Evolutionary conservation across 1,140 invertebrate genomes (phyloP).

Genomic region (Cherax quadricarinatus): DNA sequence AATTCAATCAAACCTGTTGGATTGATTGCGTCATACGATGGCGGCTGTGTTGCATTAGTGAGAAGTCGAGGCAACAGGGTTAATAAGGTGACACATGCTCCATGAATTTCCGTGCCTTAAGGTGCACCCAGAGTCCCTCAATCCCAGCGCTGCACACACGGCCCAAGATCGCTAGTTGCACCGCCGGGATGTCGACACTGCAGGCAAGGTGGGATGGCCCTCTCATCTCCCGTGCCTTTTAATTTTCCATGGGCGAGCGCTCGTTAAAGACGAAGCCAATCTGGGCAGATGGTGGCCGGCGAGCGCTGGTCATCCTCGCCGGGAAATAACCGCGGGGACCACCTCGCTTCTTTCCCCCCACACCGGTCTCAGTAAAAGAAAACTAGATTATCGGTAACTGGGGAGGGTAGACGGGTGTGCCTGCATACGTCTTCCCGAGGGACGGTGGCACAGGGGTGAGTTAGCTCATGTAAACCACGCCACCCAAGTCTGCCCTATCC

Average conservation of each 20-base stretch:
- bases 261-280: conserved; percentile 65
- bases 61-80: conserved; percentile 13
- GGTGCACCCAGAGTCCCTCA: background rate
- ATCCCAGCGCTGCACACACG: background rate
- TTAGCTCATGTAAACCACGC: too few relatives aligned
- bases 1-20: conserved; percentile 30
- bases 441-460: background rate
- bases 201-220: conserved; percentile 19
- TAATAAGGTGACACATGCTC: conserved; percentile 44
- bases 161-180: background rate
- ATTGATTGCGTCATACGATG: conserved; percentile 2
- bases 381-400: background rate
- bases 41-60: conserved; percentile 23
- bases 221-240: conserved; percentile 43
- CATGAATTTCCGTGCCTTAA: conserved; percentile 6
- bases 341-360: background rate
- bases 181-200: conserved; percentile 18
- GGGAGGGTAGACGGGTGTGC: background rate
- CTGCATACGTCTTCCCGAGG: background rate
- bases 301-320: background rate
- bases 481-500: too few relatives aligned
- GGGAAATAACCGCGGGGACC: background rate
- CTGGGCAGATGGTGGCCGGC: conserved; percentile 60
- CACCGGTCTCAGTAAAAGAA: background rate
- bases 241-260: conserved; percentile 65